Base-by-base conservation (phyloP, 1,140 invertebrate genomes). In the Akabosia matsudoensis region DNA sequence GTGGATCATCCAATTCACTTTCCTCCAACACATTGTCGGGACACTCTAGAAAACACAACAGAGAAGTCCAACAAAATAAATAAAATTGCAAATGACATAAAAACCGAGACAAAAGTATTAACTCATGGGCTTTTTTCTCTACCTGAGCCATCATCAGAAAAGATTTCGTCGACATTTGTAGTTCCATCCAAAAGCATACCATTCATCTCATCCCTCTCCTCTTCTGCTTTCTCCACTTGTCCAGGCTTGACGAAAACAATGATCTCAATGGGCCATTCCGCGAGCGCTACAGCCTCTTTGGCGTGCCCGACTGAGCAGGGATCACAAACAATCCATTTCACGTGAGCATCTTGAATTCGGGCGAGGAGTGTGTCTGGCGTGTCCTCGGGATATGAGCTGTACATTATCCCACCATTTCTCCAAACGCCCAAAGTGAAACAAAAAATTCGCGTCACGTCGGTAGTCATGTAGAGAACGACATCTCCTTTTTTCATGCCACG, bases 401-500 rank as follows among this genome's bases (percentile, higher is more conserved):
- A 78, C 76, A 82, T 76, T 3, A 79, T 34, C 22, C 81, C 81
- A 0, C 79, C 79, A 24, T 67, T 14, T 22, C 81, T 30, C 81
- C 79, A 80, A 0, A 80, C 76, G 1, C 81, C 81, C 1, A 82
- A 4, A 24, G 75, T 79, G 26, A 74, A 74, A 13, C 52, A n/a
- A 70, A 75, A 79, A 33, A 81, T 78, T 14, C 34, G 54, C 1
- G 80, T 81, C 13, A 81, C 80, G 28, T 81, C 78, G 0, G 73
- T 71, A 2, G 80, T 81, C 70, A 79, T 70, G 56, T 81, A 78
- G 0, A 81, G 33, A 1, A 54, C 73, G 7, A 81, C 74, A 31
- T 82, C 82, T 22, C 82, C 82, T 67, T 79, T 80, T 31, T 70
- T 26, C 76, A 82, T 80, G 18, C 82, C 82, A 0, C 79, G 33